Evolutionary conservation across 1,140 invertebrate genomes (phyloP).

Genomic region (Araneus ventricosus): DNA sequence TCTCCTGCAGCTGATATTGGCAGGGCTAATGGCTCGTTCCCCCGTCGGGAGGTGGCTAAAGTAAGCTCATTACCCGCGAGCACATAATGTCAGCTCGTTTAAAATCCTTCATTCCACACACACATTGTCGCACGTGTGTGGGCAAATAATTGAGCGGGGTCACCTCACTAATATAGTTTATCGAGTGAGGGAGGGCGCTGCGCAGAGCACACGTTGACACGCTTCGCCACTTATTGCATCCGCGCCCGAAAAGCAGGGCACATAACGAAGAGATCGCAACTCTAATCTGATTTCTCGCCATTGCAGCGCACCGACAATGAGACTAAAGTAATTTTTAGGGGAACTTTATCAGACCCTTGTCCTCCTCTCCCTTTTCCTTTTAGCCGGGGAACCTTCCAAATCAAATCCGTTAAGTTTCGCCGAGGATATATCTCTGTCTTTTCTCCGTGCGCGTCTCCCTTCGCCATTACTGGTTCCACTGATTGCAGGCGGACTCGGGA

Average conservation of each 20-base stretch:
- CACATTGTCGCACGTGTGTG: conserved; percentile 37
- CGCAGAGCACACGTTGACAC: conserved; percentile 52
- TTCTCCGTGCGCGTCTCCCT: conserved; percentile 1
- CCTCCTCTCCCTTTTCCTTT: conserved; percentile 32
- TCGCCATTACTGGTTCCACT: conserved; percentile 71
- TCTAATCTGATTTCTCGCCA: conserved; percentile 74
- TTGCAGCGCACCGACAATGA: conserved; percentile 70
- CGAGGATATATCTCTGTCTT: conserved; percentile 54
- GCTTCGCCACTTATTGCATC: conserved; percentile 73
- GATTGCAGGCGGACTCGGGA: conserved; percentile 66
- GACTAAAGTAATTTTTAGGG: conserved; percentile 76
- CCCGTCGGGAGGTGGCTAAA: background rate
- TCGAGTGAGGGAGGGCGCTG: background rate
- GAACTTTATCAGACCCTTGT: conserved; percentile 73
- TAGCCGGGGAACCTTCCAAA: conserved; percentile 59
- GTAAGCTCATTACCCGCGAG: conserved; percentile 52
- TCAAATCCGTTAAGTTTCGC: conserved; percentile 75
- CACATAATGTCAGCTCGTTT: conserved; percentile 48
- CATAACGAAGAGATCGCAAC: conserved; percentile 54
- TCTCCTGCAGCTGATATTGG: background rate
- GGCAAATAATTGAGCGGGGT: conserved; percentile 73
- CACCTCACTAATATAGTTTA: conserved; percentile 71
- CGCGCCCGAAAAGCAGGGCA: conserved; percentile 1
- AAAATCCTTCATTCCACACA: conserved; percentile 36
- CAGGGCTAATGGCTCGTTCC: background rate